A percentile compares a stretch with the other conserved stretches of the same genome.
phyloP scores from a whole-genome alignment of 2,888 invertebrate species.

The Leptinotarsa rubiginosa region DNA sequence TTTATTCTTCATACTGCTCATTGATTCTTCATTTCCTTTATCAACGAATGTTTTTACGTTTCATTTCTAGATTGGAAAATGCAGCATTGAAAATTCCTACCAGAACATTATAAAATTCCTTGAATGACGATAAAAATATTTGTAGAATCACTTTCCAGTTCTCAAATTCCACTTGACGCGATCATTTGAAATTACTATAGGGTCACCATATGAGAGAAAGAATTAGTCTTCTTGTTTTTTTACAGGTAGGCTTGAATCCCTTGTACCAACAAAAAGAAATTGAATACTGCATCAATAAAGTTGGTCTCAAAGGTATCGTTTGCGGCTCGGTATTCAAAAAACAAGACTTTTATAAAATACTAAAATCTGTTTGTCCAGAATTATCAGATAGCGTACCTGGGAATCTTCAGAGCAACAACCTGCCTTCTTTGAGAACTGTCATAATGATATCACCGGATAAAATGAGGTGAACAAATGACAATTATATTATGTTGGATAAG shows the following conservation, averaged over 20 bases:
- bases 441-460: conserved; percentile 70
- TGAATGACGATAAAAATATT: too few species aligned
- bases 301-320: conserved; percentile 75
- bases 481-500: not conserved
- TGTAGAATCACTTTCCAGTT: too few species aligned
- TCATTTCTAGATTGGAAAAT: too few species aligned
- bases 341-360: conserved; percentile 76
- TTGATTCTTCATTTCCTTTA: too few species aligned
- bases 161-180: too few species aligned
- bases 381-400: conserved; percentile 67
- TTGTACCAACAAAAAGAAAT: conserved; percentile 78
- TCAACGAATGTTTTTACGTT: too few species aligned
- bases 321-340: conserved; percentile 73
- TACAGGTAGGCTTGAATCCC: conserved; percentile 72
- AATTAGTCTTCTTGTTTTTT: not conserved
- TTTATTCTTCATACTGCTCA: too few species aligned
- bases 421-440: conserved; percentile 70
- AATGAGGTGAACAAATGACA: conserved; percentile 67
- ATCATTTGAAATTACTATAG: not conserved
- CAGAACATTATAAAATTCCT: too few species aligned
- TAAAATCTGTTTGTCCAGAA: conserved; percentile 73
- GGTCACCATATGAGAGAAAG: not conserved
- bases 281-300: conserved; percentile 78
- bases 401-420: conserved; percentile 65
- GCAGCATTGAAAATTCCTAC: too few species aligned